Base-by-base conservation (phyloP, 2,113 vertebrate genomes). In the Rhinopomastus cyanomelas region DNA sequence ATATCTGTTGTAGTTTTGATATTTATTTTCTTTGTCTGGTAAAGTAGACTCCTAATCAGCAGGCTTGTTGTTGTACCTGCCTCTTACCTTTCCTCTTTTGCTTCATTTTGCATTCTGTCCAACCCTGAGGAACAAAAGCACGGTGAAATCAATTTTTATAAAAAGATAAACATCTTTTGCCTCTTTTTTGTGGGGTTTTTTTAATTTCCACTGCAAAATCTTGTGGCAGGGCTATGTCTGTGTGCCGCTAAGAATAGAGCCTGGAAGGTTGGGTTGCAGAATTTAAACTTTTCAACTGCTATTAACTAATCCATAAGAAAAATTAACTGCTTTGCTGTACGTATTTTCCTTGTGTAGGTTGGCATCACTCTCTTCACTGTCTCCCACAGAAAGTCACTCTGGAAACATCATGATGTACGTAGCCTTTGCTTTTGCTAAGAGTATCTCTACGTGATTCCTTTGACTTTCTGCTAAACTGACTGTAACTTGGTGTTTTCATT, bases 311-410 rank as follows among this genome's bases (percentile, higher is more conserved):
- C 25, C 46, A 8, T 49, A 37, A 92, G 16, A 53, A 69, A 69
- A 79, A 87, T 29, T 85, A 82, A 94, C 55, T 81, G 36, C 6
- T 72, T 61, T 83, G 30, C 30, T 48, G 4, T 84, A 14, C 57
- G 4, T 73, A 2, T 93, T 16, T 93, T 93, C 79, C 79, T 85
- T 32, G 17, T 79, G n/a, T 94, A 99, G 99, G 99, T 99, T 81
- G 98, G 98, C 93, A 99, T 99, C 85, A 98, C 98, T 30, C 96
- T 99, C 91, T 99, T 99, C 97, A 99, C 99, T 9, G 99, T 99
- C 76, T 99, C 99, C 26, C 99, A 99, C 81, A 98, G 99, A 94
- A 99, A 99, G 94, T 99, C 99, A 52, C 98, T 99, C 60, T 99
- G 99, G 99, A 99, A 99, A 62, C 99, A 99, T 85, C 99, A 99